Conservation (phyloP, 92 coral and sea anemone species). For the Actinernus sp. region DNA sequence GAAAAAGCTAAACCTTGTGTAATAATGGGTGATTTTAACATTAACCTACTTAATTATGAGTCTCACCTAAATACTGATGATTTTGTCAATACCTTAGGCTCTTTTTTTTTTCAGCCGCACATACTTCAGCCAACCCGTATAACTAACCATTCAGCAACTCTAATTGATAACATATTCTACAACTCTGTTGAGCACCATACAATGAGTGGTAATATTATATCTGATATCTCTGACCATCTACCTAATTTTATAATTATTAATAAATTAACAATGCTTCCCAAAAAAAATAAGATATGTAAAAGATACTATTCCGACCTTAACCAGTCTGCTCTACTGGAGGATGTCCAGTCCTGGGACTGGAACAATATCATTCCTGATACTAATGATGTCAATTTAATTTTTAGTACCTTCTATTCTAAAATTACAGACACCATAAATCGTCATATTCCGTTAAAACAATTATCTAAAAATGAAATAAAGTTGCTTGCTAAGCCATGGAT, state of each 20-base stretch:
- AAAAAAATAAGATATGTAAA: conserved; percentile 43
- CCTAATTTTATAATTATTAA: conserved; percentile 48
- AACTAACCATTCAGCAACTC: conserved; percentile 25
- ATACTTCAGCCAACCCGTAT: conserved; percentile 39
- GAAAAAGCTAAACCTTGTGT: conserved; percentile 45
- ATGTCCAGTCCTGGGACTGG: conserved; percentile 52
- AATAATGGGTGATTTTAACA: conserved; percentile 39
- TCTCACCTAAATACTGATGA: conserved; percentile 51
- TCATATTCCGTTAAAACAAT: background rate
- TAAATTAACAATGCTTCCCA: conserved; percentile 50
- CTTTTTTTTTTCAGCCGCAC: conserved; percentile 30
- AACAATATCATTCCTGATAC: background rate
- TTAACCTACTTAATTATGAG: conserved; percentile 33
- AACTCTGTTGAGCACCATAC: conserved; percentile 33
- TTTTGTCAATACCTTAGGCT: conserved; percentile 28
- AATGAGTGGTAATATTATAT: conserved; percentile 21
- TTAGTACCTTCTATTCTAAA: background rate
- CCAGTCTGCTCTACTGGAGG: conserved; percentile 44
- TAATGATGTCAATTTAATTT: background rate
- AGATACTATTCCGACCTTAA: conserved; percentile 51
- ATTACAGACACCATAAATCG: background rate
- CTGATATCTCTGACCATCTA: conserved; percentile 41
- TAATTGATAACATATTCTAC: conserved; percentile 35
- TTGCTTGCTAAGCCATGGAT: background rate
- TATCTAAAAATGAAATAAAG: conserved; percentile 3